Evolutionary conservation across 23 tunicate species (phyloP).

Genomic region (Trididemnum clinides): DNA sequence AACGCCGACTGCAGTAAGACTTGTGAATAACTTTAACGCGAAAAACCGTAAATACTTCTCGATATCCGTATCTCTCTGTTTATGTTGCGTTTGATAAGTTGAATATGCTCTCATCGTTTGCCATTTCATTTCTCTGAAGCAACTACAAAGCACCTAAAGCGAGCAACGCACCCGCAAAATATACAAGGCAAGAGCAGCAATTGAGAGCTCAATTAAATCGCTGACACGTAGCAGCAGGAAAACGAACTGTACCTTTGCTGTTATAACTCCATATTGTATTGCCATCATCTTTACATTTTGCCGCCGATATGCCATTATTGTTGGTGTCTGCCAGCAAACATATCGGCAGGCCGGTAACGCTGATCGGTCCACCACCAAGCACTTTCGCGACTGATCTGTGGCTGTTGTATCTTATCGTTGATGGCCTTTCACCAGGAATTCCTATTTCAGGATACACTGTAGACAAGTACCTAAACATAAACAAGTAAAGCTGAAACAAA

Average conservation of each 20-base stretch:
- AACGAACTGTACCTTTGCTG: conserved; percentile 6
- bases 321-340: conserved; percentile 46
- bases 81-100: too few relatives aligned
- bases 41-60: too few relatives aligned
- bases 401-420: conserved; percentile 21
- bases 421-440: conserved; percentile 56
- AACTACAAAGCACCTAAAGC: too few relatives aligned
- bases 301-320: conserved; percentile 31
- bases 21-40: too few relatives aligned
- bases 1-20: too few relatives aligned
- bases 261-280: conserved; percentile 26
- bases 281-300: not conserved
- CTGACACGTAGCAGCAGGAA: not conserved
- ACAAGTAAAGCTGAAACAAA: not conserved
- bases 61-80: not conserved
- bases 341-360: conserved; percentile 50
- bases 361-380: conserved; percentile 47
- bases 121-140: too few relatives aligned
- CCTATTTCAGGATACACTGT: conserved; percentile 74
- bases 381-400: not conserved
- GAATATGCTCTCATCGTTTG: too few relatives aligned
- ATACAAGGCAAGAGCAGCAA: not conserved
- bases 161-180: too few relatives aligned
- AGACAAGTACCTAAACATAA: conserved; percentile 58
- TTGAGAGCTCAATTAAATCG: not conserved